These are phyloP conservation scores for Heteromyza rotundicornis DNA, from an alignment of 2,888 invertebrate species.

Conservation along the genomic window DNA sequence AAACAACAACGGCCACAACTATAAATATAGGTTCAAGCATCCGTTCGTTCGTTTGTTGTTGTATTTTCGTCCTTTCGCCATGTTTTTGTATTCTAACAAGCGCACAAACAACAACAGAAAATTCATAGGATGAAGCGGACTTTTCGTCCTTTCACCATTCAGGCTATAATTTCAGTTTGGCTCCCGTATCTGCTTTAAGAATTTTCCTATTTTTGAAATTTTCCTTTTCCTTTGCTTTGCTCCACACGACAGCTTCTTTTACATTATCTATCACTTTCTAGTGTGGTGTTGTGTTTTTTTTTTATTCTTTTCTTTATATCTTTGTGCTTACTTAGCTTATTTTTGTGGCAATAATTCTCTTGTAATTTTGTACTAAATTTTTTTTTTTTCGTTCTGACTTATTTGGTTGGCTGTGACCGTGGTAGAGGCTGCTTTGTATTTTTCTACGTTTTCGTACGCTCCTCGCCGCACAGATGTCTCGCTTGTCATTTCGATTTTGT, in stretches of 20 bases:
- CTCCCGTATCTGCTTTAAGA: neutral
- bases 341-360: slow-evolving; percentile 3
- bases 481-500: slow-evolving; percentile 15
- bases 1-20: slow-evolving; percentile 3
- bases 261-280: too few species aligned
- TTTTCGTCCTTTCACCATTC: neutral
- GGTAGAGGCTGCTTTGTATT: neutral
- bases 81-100: too few species aligned
- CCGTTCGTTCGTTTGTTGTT: neutral
- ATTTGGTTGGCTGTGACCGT: slow-evolving; percentile 8
- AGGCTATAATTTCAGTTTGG: neutral
- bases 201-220: neutral
- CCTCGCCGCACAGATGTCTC: slow-evolving; percentile 4
- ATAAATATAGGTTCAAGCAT: slow-evolving; percentile 10
- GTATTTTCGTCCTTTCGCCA: too few species aligned
- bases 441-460: neutral
- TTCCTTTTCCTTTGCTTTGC: neutral
- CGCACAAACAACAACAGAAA: too few species aligned
- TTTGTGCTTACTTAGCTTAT: neutral
- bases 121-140: too few species aligned
- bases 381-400: neutral
- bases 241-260: too few species aligned
- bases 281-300: neutral
- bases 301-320: neutral
- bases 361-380: neutral